Evolutionary conservation across 2,113 vertebrate genomes (phyloP), one percentile per base, ranked within the genome.

Genomic region (Larimichthys crocea): DNA sequence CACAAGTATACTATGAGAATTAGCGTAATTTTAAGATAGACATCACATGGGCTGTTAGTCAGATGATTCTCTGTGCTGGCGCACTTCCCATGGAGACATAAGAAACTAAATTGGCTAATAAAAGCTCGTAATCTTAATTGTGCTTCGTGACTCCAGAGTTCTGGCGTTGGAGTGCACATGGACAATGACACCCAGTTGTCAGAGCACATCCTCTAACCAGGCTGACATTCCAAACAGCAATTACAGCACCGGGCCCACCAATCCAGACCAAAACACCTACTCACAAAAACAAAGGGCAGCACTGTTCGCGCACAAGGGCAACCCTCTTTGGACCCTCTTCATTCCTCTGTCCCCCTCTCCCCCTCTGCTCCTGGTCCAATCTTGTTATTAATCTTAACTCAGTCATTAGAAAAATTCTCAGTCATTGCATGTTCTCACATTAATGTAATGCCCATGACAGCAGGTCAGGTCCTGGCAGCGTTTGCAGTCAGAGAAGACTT

Each of bases 221-320:
- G 77, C 89, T 90, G 76, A 90, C 93, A 95, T 95, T 95, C 95
- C 94, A 87, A 40, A 72, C 79, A 63, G 86, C 92, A 94, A 95
- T 95, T 94, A 94, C 89, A 82, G 91, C 90, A 89, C 86, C 79
- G 65, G 83, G 85, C 88, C 93, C 90, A 91, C 92, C 92, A 86
- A 93, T 92, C 90, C 89, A 87, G 91, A 91, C 91, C 89, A 85
- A 91, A 93, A 95, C 95, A 95, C 95, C 95, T 95, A 92, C 94
- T 91, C 88, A 29, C 46, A 16, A 57, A 56, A 70, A 96, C 94
- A 95, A 95, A 88, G 85, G 68, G 49, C 75, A 68, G 50, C 73
- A 91, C 76, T 96, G 95, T 96, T 91, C 60, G 61, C 57, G 68
- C 76, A 95, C 94, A 95, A 95, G 90, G 88, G 84, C 79, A 91